Base-by-base conservation (phyloP, 2,113 vertebrate species). In the Okapia johnstoni region DNA sequence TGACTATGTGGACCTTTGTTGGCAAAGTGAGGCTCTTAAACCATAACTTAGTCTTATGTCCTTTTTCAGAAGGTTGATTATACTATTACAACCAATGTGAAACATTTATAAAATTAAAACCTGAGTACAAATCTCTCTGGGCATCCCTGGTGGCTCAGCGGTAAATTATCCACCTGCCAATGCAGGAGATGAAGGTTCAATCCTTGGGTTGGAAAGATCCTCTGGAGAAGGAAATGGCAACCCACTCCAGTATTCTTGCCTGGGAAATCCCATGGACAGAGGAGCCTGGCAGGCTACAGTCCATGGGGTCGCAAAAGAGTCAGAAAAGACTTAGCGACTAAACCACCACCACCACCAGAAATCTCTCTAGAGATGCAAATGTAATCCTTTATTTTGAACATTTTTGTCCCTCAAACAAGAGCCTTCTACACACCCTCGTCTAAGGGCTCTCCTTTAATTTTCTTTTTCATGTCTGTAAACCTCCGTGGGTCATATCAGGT, bases 341-440 rank as follows among this genome's bases (percentile, higher is more conserved):
- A 7, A 43, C 6, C 70, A 76, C 70, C 21, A 43, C 36, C 70
- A 43, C 40, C 70, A 76, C 36, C 70, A 43, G 28, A 40, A 70
- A 76, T 79, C 21, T 97, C 61, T 95, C 70, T 92, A 70, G 70
- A 88, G 19, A 96, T 90, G 73, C 77, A 96, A 91, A 63, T n/a
- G 16, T 17, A 77, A n/a, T 55, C 2, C 25, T 94, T 13, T 46
- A 21, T 48, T 30, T 93, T 57, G 43, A 89, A 61, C 11, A n/a
- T 85, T 94, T 95, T 93, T 85, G 21, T 28, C 66, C 83, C 25
- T 86, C 85, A 91, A 61, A 85, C 6, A 89, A 86, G 33, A 96
- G 58, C 84, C 52, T 43, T 50, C 14, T 46, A 11, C 17, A 40
- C 11, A 14, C 6, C 33, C 4, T 52, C 54, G 10, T 46, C 40